Conservation (phyloP, 2,888 invertebrate genomes). For the Pyrocoelia pectoralis region DNA sequence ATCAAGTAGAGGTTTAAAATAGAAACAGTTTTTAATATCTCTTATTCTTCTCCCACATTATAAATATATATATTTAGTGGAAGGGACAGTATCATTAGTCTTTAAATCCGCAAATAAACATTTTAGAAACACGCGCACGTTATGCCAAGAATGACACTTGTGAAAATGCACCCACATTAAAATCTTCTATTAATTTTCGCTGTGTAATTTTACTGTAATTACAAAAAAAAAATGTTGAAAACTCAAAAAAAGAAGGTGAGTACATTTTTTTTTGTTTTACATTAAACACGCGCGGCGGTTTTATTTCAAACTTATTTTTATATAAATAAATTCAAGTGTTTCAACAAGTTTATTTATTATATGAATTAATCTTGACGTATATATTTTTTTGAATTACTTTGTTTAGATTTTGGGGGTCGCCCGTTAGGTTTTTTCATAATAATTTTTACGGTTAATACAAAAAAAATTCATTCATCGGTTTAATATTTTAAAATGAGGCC, state of each 20-base stretch:
- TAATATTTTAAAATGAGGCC: too few relatives aligned
- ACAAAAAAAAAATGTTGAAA: slow-evolving; percentile 18
- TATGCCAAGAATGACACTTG: slow-evolving; percentile 39
- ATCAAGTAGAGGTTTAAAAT: slow-evolving; percentile 10
- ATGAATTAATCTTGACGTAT: background rate
- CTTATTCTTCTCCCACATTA: slow-evolving; percentile 34
- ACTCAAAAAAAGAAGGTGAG: slow-evolving; percentile 35
- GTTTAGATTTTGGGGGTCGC: background rate
- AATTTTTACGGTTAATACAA: too few relatives aligned
- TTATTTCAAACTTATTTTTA: background rate
- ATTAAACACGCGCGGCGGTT: background rate
- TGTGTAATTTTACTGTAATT: background rate
- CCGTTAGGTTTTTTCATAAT: background rate
- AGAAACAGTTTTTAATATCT: slow-evolving; percentile 2
- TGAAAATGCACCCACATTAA: slow-evolving; percentile 20
- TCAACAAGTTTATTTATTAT: background rate
- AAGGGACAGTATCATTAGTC: slow-evolving; percentile 37
- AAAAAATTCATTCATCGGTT: too few relatives aligned
- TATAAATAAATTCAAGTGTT: slow-evolving; percentile 1
- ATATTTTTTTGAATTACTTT: background rate
- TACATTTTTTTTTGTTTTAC: background rate
- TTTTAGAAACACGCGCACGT: slow-evolving; percentile 34
- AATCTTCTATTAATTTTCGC: background rate
- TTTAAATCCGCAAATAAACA: slow-evolving; percentile 41
- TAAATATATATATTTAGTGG: slow-evolving; percentile 27